phyloP scores from a whole-genome alignment of 2,888 invertebrate genomes.

The Cynaeus angustus region DNA sequence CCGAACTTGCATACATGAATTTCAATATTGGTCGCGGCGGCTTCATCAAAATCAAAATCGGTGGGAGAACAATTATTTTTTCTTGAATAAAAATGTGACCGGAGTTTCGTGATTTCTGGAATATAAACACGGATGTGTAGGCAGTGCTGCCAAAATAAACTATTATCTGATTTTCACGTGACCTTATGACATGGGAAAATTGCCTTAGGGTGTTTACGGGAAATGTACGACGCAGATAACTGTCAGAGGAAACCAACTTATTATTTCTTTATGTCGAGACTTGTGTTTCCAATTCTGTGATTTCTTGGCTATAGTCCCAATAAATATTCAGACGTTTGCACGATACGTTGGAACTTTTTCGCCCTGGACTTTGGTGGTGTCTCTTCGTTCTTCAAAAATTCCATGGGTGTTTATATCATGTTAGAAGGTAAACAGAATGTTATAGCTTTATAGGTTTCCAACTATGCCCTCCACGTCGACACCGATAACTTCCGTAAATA shows the following conservation, averaged over 20 bases:
- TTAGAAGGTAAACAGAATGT: constrained; percentile 41
- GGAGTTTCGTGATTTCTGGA: not conserved
- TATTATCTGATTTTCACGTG: constrained; percentile 14
- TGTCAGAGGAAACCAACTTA: constrained; percentile 8
- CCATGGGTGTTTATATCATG: constrained; percentile 38
- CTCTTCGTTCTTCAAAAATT: constrained; percentile 39
- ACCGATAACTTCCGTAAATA: constrained; percentile 44
- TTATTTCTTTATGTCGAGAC: constrained; percentile 1
- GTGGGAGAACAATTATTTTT: too few species aligned
- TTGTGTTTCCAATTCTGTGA: not conserved
- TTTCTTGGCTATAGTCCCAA: not conserved
- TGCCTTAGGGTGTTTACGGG: constrained; percentile 8
- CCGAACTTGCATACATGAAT: constrained; percentile 36
- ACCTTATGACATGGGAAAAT: constrained; percentile 13
- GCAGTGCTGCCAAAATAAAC: constrained; percentile 11
- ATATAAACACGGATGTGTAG: not conserved
- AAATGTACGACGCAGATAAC: constrained; percentile 10
- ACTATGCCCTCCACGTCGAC: constrained; percentile 36
- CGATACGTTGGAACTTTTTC: too few species aligned
- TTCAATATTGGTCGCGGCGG: constrained; percentile 34
- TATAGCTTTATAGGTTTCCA: constrained; percentile 42
- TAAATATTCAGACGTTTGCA: not conserved
- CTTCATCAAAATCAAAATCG: constrained; percentile 21
- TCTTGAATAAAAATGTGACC: too few species aligned
- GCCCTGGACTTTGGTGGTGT: too few species aligned